Evolutionary conservation across 2,113 vertebrate genomes (phyloP).

Genomic region (Oxyruncus cristatus): DNA sequence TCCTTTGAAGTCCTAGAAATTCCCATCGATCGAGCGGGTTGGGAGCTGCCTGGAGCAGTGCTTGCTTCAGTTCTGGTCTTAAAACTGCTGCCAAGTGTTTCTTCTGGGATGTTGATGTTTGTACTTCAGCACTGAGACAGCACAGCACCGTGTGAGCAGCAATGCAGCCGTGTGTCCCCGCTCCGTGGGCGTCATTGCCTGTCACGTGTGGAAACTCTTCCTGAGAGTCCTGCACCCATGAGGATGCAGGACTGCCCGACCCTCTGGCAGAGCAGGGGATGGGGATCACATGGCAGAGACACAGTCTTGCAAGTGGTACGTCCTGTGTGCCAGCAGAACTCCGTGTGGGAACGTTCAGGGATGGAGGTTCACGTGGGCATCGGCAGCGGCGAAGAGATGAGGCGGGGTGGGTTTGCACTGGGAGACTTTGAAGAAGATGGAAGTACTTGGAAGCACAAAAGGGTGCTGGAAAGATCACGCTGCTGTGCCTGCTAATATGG

Average conservation of each 20-base stretch:
- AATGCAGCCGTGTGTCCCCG: accelerated
- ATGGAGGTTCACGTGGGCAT: accelerated
- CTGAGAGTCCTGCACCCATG: neutral
- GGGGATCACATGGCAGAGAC: accelerated
- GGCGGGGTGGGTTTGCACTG: neutral
- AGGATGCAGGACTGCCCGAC: neutral
- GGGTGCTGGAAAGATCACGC: neutral
- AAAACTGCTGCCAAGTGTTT: neutral
- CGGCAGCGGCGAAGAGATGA: neutral
- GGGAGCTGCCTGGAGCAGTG: neutral
- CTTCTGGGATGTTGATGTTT: neutral
- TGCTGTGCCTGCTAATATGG: neutral
- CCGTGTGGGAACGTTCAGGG: neutral
- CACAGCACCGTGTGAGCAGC: accelerated
- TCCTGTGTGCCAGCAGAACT: neutral
- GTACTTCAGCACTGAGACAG: accelerated
- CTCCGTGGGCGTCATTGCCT: accelerated
- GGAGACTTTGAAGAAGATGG: neutral
- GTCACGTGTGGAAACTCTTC: too few relatives aligned
- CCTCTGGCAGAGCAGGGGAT: neutral
- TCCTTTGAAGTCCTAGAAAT: neutral
- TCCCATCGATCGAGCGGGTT: accelerated
- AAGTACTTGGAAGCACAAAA: accelerated
- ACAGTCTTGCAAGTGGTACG: accelerated
- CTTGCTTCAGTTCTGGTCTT: neutral